Evolutionary conservation across 92 coral and sea anemone genomes (phyloP).

Genomic region (Phenganax marumi): DNA sequence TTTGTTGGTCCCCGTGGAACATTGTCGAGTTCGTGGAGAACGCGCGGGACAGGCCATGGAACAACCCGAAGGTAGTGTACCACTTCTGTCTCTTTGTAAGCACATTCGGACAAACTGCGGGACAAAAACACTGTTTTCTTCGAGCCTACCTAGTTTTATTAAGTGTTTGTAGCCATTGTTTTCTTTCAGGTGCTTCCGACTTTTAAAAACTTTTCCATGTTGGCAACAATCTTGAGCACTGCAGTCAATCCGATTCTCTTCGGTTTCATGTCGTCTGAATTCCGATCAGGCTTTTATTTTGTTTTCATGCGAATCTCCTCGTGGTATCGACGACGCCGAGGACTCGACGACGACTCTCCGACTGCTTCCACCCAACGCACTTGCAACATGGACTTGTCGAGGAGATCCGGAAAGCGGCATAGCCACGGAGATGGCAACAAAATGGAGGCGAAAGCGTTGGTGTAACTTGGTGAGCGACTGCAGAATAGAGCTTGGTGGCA

Average conservation of each 20-base stretch:
- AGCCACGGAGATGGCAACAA: constrained; percentile 20
- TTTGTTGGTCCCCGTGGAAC: constrained; percentile 43
- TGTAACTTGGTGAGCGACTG: not conserved
- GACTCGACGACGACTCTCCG: constrained; percentile 40
- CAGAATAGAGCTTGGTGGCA: not conserved
- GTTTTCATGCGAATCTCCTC: constrained; percentile 41
- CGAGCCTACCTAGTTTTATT: not conserved
- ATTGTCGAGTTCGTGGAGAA: constrained; percentile 38
- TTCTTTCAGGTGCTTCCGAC: constrained; percentile 25
- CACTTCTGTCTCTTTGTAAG: too few species aligned
- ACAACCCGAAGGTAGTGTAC: constrained; percentile 17
- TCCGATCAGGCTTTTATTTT: constrained; percentile 38
- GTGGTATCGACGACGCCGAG: constrained; percentile 44
- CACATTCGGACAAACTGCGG: too few species aligned
- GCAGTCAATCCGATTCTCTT: constrained; percentile 38
- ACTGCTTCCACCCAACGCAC: constrained; percentile 44
- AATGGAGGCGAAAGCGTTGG: constrained; percentile 24
- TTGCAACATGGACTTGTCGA: constrained; percentile 40
- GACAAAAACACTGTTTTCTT: too few species aligned
- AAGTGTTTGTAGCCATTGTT: not conserved
- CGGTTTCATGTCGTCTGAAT: constrained; percentile 44
- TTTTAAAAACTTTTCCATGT: constrained; percentile 20
- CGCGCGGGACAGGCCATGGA: constrained; percentile 26
- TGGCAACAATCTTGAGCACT: constrained; percentile 19
- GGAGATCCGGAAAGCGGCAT: constrained; percentile 25